A percentile compares a stretch with the other conserved stretches of the same genome.
phyloP scores from a whole-genome alignment of 2,113 vertebrate genomes.

The Megaceryle torquata region DNA sequence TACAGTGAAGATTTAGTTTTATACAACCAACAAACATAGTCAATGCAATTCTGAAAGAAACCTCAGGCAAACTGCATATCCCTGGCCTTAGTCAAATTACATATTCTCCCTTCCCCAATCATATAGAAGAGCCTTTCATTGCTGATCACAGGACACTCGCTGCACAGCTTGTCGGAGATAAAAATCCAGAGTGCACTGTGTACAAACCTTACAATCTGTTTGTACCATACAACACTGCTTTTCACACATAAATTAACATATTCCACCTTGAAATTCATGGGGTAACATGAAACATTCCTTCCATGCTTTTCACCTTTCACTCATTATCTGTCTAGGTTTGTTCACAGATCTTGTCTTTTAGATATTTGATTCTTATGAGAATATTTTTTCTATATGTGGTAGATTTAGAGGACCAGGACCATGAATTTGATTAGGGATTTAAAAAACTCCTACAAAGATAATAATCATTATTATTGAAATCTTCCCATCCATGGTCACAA shows the following conservation, averaged over 20 bases:
- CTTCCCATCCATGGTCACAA: not conserved
- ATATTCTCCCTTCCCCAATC: too few species aligned
- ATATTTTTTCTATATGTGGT: not conserved
- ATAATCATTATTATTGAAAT: not conserved
- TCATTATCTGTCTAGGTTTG: not conserved
- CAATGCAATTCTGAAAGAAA: not conserved
- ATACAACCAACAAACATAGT: not conserved
- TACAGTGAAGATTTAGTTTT: not conserved
- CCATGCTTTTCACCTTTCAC: not conserved
- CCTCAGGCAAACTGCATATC: not conserved
- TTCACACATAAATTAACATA: not conserved
- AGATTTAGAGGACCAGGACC: not conserved
- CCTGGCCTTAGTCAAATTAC: not conserved
- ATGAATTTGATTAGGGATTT: not conserved
- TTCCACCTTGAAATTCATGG: not conserved
- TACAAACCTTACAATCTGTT: not conserved
- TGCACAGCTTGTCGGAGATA: not conserved
- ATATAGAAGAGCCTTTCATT: not conserved
- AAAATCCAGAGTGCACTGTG: not conserved
- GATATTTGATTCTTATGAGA: not conserved
- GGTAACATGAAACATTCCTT: not conserved
- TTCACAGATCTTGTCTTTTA: not conserved
- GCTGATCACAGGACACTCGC: fast-evolving
- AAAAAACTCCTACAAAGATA: not conserved
- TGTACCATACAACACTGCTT: not conserved